These are phyloP conservation scores for Gonatopus flavifemur DNA, from an alignment of 1,140 invertebrate species.

Conservation along the genomic window DNA sequence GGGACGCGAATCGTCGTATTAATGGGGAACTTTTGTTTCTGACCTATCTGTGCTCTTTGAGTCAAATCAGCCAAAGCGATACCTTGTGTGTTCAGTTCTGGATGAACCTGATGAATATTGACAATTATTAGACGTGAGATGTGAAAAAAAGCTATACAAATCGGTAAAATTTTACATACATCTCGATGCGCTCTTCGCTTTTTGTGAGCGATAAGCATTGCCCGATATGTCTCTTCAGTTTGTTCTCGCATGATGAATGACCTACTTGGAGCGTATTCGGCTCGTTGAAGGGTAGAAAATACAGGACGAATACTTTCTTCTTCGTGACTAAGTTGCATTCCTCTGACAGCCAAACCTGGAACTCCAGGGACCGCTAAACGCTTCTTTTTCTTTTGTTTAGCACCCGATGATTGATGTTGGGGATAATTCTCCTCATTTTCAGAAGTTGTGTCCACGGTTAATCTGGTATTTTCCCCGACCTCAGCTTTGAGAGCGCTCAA, in stretches of 20 bases:
- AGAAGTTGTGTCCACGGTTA: slow-evolving; percentile 49
- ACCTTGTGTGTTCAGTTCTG: slow-evolving; percentile 62
- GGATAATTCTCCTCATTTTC: slow-evolving; percentile 60
- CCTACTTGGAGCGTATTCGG: slow-evolving; percentile 57
- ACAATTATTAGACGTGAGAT: slow-evolving; percentile 9
- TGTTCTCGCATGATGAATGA: slow-evolving; percentile 56
- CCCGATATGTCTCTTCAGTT: slow-evolving; percentile 69
- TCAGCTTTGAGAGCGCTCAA: slow-evolving; percentile 47
- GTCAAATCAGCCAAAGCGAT: slow-evolving; percentile 65
- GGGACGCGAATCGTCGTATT: slow-evolving; percentile 34
- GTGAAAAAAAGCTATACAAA: slow-evolving; percentile 50
- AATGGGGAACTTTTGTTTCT: slow-evolving; percentile 50
- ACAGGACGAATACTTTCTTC: slow-evolving; percentile 54
- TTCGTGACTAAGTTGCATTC: slow-evolving; percentile 42
- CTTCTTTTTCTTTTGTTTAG: slow-evolving; percentile 65
- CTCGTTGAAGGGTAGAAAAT: slow-evolving; percentile 57
- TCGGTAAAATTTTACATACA: slow-evolving; percentile 48
- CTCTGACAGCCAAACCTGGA: slow-evolving; percentile 49
- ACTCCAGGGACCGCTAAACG: slow-evolving; percentile 68
- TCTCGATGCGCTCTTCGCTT: slow-evolving; percentile 62
- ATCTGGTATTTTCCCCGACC: slow-evolving; percentile 38
- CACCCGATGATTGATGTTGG: slow-evolving; percentile 57
- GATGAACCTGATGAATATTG: slow-evolving; percentile 55
- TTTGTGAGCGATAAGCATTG: slow-evolving; percentile 69
- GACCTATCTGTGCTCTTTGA: slow-evolving; percentile 55